Conservation (phyloP, 2,113 vertebrate species). For the Nansenia antarctica region DNA sequence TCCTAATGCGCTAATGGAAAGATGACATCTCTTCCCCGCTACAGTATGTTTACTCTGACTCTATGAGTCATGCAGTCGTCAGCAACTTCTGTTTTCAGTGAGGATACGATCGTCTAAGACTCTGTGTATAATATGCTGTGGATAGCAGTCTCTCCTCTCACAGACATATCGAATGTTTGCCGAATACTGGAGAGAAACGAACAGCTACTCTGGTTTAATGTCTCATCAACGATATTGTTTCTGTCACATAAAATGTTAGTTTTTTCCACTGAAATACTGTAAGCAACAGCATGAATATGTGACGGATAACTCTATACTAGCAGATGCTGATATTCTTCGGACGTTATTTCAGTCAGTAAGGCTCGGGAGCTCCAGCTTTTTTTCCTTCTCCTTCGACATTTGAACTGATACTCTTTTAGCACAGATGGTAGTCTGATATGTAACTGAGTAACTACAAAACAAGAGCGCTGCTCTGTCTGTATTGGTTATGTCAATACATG, state of each 20-base stretch:
- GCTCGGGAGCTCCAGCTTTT: too few species aligned
- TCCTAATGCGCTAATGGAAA: not conserved
- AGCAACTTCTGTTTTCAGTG: conserved; percentile 1
- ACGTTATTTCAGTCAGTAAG: too few species aligned
- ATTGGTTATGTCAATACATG: not conserved
- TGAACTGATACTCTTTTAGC: not conserved
- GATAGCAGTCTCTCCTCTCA: not conserved
- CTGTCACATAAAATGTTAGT: conserved; percentile 31
- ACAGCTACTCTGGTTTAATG: conserved; percentile 46
- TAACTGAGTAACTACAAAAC: not conserved
- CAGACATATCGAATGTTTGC: conserved; percentile 6
- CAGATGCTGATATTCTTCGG: too few species aligned
- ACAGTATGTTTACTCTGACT: not conserved
- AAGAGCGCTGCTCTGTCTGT: not conserved
- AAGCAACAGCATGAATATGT: conserved; percentile 25
- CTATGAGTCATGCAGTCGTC: not conserved
- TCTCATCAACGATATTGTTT: conserved; percentile 29
- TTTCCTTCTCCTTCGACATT: too few species aligned
- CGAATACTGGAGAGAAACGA: conserved; percentile 2
- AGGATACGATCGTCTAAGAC: not conserved
- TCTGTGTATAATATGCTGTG: conserved; percentile 12
- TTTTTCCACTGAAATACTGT: conserved; percentile 28
- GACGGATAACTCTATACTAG: too few species aligned
- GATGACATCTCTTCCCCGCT: not conserved
- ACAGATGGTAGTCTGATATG: not conserved